Evolutionary conservation across 2,888 invertebrate genomes (phyloP), one percentile per base, ranked within the genome.

Genomic region (Noctua janthe): DNA sequence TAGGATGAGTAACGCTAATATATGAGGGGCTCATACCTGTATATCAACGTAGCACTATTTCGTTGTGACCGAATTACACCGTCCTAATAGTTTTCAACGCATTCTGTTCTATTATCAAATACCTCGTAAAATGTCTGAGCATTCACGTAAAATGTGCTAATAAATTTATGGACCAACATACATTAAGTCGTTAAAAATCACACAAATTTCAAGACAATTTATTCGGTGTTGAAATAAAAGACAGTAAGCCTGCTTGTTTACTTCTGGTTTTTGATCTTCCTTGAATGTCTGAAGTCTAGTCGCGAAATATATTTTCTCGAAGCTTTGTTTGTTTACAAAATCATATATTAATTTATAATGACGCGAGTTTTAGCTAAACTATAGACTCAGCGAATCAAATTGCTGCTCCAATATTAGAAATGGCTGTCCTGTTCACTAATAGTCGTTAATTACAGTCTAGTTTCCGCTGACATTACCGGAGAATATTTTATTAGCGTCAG

Each of bases 71-170:
- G 91, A 92, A 92, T 92, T 90, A 92, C 91, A 87, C 90, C 79
- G 88, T 88, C 89, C 83, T 83, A 86, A 91, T 91, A 88, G 92
- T 92, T 93, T 93, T 94, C 93, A 89, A 91, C 92, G 91, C 94
- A 94, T 95, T 94, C 94, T 94, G 91, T 91, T 94, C 93, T 94
- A 94, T 95, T 94, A 94, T 93, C 93, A 92, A 94, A 95, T 94
- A 92, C 93, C 94, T 95, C 96, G 92, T 96, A 95, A 96, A 96
- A 94, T 91, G 95, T 95, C 96, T 94, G 94, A 91, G 93, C 91
- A 94, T 94, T 93, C 93, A 93, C 93, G 92, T 94, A 91, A 95
- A 96, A 94, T 93, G 93, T 92, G 91, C 92, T 91, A 92, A 92
- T 92, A 94, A 95, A 96, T 95, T 95, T 95, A 95, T 94, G 90